Percentiles rank a stretch among this genome's conserved stretches.
These are phyloP conservation scores for Edolisoma coerulescens DNA, from an alignment of 2,113 vertebrate species.

Conservation along the genomic window DNA sequence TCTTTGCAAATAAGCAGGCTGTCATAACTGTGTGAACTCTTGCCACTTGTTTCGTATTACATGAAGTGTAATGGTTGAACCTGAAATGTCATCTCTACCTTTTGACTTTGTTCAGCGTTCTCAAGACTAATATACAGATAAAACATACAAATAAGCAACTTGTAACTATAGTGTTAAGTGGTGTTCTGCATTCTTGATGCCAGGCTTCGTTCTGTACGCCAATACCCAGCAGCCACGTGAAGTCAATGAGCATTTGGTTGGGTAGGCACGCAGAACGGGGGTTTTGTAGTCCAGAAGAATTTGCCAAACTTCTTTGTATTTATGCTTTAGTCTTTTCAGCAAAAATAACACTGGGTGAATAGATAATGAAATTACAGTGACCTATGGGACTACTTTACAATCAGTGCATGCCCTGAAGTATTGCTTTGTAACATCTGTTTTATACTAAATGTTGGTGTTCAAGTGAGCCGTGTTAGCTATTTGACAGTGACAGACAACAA, in stretches of 20 bases:
- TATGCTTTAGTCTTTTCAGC: not conserved
- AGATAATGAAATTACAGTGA: not conserved
- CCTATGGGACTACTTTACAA: not conserved
- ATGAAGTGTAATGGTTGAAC: not conserved
- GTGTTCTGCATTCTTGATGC: not conserved
- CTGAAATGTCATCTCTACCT: not conserved
- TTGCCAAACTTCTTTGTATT: not conserved
- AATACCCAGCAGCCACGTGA: not conserved
- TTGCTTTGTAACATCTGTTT: slow-evolving; percentile 42
- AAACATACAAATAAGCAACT: not conserved
- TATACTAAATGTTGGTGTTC: slow-evolving; percentile 48
- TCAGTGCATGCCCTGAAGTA: slow-evolving; percentile 40
- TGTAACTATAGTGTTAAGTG: not conserved
- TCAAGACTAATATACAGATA: not conserved
- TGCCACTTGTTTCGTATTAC: not conserved
- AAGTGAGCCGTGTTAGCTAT: slow-evolving; percentile 36
- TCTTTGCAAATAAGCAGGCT: not conserved
- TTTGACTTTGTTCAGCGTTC: not conserved
- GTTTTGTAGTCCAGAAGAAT: not conserved
- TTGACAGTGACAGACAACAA: not conserved
- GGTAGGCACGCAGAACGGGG: not conserved
- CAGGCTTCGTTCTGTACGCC: not conserved
- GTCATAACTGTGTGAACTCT: not conserved
- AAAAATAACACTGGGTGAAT: not conserved
- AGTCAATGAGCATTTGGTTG: not conserved